phyloP scores from a whole-genome alignment of 2,888 invertebrate species.

The Graphium colonna region DNA sequence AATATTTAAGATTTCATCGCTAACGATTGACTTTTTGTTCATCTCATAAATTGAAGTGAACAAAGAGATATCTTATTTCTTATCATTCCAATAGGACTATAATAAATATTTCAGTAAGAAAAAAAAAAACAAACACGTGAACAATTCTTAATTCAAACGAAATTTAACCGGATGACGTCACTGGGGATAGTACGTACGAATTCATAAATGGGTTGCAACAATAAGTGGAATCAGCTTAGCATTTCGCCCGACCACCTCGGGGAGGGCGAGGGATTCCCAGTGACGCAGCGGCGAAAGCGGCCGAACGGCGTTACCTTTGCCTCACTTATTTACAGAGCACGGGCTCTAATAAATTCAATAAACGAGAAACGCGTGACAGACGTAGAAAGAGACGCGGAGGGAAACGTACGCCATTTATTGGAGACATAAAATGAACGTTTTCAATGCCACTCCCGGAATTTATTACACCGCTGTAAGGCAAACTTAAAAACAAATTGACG shows the following conservation, averaged over 20 bases:
- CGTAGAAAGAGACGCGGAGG: slow-evolving; percentile 37
- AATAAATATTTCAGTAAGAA: too few species aligned
- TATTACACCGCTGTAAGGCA: slow-evolving; percentile 25
- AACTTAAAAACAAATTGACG: slow-evolving; percentile 36
- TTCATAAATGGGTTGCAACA: slow-evolving; percentile 55
- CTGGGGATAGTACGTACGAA: slow-evolving; percentile 34
- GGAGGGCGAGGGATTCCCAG: slow-evolving; percentile 51
- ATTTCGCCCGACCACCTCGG: slow-evolving; percentile 45
- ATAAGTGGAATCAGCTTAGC: slow-evolving; percentile 60
- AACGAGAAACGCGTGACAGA: slow-evolving; percentile 59
- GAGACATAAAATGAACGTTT: slow-evolving; percentile 25
- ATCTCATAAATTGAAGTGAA: not conserved
- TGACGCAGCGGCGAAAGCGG: slow-evolving; percentile 49
- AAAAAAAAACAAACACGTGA: too few species aligned
- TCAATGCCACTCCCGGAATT: slow-evolving; percentile 24
- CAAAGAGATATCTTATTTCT: not conserved
- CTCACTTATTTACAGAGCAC: slow-evolving; percentile 62
- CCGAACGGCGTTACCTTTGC: slow-evolving; percentile 50
- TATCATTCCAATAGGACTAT: too few species aligned
- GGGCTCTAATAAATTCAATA: slow-evolving; percentile 71
- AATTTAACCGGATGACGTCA: not conserved
- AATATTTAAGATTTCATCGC: not conserved
- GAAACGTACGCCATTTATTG: slow-evolving; percentile 35
- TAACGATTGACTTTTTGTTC: too few species aligned
- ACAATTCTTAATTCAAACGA: not conserved